Percentiles rank a stretch among this genome's conserved stretches.
phyloP scores from a whole-genome alignment of 1,140 invertebrate genomes.

The Drosophila pallidifrons region DNA sequence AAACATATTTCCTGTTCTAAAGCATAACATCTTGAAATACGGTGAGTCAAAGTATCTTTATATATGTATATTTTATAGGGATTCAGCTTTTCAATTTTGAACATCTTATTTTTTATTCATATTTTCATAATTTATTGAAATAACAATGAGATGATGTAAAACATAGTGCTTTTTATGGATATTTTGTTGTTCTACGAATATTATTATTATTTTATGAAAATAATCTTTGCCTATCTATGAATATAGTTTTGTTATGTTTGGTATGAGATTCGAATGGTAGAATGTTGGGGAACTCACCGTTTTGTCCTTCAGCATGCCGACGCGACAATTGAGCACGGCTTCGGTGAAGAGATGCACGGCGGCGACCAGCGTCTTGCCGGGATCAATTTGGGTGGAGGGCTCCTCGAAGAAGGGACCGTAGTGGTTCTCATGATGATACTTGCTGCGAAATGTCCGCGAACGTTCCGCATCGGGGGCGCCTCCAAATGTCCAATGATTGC shows the following conservation, averaged over 20 bases:
- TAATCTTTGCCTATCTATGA: no score
- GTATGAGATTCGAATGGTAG: not conserved
- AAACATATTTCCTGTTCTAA: no score
- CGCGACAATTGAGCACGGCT: conserved; percentile 91
- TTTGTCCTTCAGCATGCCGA: conserved; percentile 93
- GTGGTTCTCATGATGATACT: conserved; percentile 87
- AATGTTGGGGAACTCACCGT: conserved; percentile 87
- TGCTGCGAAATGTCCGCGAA: conserved; percentile 86
- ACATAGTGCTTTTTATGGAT: no score
- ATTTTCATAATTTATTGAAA: no score
- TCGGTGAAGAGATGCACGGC: conserved; percentile 91
- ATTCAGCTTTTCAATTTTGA: no score
- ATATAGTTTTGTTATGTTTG: not conserved
- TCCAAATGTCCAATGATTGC: conserved; percentile 62
- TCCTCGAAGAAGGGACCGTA: conserved; percentile 93
- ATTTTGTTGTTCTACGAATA: no score
- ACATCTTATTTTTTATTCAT: no score
- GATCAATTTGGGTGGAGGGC: conserved; percentile 68
- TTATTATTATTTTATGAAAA: no score
- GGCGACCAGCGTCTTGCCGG: conserved; percentile 86
- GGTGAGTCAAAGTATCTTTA: no score
- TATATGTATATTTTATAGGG: no score
- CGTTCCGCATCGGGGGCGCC: conserved; percentile 85
- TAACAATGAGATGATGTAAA: no score
- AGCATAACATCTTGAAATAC: no score